These are phyloP conservation scores for Andrena hattorfiana DNA, from an alignment of 2,888 invertebrate species.

Conservation along the genomic window DNA sequence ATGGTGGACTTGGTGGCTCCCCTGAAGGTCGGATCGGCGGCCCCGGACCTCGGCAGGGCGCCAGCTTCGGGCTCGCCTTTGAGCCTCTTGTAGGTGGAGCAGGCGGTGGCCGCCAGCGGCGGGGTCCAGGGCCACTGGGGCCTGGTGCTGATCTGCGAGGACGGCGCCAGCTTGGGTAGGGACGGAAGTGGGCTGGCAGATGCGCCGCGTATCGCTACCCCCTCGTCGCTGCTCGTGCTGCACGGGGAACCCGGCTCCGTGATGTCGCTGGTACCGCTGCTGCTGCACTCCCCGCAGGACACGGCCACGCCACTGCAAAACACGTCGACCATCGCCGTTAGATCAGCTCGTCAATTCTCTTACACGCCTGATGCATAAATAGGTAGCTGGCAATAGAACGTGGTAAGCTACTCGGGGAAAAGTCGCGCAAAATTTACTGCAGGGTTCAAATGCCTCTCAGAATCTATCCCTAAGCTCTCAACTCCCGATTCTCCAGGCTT, in stretches of 20 bases:
- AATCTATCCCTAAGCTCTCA: no score
- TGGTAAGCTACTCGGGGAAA: no score
- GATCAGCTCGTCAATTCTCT: no score
- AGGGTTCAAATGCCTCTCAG: no score
- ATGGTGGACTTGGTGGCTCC: slow-evolving; percentile 42
- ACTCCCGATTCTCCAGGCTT: no score
- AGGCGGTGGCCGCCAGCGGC: slow-evolving; percentile 82
- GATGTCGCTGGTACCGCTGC: slow-evolving; percentile 90
- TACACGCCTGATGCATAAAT: no score
- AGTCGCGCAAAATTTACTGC: no score
- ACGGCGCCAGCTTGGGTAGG: slow-evolving; percentile 80
- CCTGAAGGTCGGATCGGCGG: slow-evolving; percentile 79
- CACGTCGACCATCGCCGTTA: not conserved
- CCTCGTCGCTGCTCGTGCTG: slow-evolving; percentile 89
- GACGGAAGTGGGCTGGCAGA: slow-evolving; percentile 79
- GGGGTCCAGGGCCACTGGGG: slow-evolving; percentile 85
- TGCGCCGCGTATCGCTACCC: slow-evolving; percentile 80
- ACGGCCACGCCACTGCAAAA: slow-evolving; percentile 92
- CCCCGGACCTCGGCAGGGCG: slow-evolving; percentile 79
- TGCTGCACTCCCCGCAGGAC: slow-evolving; percentile 89
- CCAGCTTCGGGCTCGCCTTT: slow-evolving; percentile 83
- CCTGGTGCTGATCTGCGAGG: slow-evolving; percentile 79
- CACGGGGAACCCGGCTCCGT: slow-evolving; percentile 95
- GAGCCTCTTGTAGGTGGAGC: slow-evolving; percentile 82
- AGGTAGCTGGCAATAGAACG: not conserved